Evolutionary conservation across 2,888 invertebrate species (phyloP), one percentile per base, ranked within the genome.

Genomic region (Lithophane socia): DNA sequence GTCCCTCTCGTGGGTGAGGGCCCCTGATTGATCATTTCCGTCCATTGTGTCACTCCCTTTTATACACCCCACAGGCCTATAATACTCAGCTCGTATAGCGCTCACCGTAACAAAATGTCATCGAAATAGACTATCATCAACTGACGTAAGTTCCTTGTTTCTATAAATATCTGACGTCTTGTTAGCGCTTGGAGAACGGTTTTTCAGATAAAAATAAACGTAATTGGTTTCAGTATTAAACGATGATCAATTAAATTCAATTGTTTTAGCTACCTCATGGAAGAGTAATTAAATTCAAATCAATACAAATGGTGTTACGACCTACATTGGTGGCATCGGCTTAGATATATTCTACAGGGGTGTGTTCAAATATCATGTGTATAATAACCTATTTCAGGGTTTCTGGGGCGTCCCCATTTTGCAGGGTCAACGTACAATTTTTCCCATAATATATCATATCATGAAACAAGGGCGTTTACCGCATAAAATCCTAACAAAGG

Each of bases 1-100:
- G 92, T 91, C 91, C 92, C 92, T 92, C 92, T 90, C 90, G 92
- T 92, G 92, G 93, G 91, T 92, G 93, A 93, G 91, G 93, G 92
- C 91, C 91, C 86, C 93, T 94, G 94, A 95, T 95, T 94, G 94
- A 93, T 92, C 90, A 92, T 92, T 94, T 95, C 95, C 95, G 95
- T 91, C 93, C 92, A 95, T 95, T 95, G 95, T 95, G 92, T 93
- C 92, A 92, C 91, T 92, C 93, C 93, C 93, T 92, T 91, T 90
- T 90, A 90, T 92, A 90, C 90, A 86, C 90, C 89, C 90, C 90
- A 90, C 89, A 84, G 86, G 90, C 86, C 88, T 85, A 85, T 88
- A 88, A 87, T 85, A 90, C 89, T 88, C 83, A 77, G 86, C 86
- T 86, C 85, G 89, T 90, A 90, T 90, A 87, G 86, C 86, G 87